These are phyloP conservation scores for Dendrocincla tyrannina DNA, from an alignment of 2,797 vertebrate genomes.

Conservation along the genomic window DNA sequence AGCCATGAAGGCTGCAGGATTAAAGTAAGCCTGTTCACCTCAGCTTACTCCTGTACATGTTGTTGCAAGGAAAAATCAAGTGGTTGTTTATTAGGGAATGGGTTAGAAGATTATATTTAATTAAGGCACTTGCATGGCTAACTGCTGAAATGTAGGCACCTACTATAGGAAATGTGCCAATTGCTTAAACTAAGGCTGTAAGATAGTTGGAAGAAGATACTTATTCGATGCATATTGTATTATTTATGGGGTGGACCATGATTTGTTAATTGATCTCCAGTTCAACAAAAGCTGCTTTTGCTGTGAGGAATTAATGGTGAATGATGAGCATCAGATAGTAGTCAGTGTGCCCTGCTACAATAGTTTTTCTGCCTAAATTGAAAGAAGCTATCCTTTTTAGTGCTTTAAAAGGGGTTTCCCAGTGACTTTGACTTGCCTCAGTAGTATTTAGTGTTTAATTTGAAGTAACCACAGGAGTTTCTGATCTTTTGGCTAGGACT, in stretches of 20 bases:
- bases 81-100: background rate
- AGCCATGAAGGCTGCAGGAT: background rate
- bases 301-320: background rate
- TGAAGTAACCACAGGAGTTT: background rate
- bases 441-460: background rate
- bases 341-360: fast-evolving
- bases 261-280: background rate
- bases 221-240: background rate
- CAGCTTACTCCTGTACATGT: background rate
- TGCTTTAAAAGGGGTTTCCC: background rate
- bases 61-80: background rate
- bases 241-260: background rate
- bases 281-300: background rate
- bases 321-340: background rate
- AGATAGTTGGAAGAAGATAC: background rate
- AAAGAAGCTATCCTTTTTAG: background rate
- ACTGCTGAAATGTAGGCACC: background rate
- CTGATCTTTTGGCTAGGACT: background rate
- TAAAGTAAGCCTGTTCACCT: constrained; percentile 10
- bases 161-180: background rate
- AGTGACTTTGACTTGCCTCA: background rate
- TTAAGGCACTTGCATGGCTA: background rate
- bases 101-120: background rate
- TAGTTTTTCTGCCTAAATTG: background rate
- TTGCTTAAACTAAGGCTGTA: background rate